Evolutionary conservation across 1,140 invertebrate species (phyloP).

Genomic region (Zaprionus ghesquierei): DNA sequence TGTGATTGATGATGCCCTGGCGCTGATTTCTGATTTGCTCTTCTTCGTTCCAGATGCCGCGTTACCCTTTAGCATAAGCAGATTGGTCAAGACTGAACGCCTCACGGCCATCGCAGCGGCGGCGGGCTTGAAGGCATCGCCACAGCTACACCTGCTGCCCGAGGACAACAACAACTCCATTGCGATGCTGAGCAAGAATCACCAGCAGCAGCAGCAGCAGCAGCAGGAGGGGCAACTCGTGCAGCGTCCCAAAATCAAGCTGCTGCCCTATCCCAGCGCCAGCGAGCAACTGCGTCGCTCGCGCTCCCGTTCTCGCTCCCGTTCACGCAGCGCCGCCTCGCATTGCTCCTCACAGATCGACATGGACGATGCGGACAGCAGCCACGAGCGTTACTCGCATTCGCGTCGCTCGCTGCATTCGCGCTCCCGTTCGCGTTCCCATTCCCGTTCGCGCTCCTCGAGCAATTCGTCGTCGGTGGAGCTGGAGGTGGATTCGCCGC

Average conservation of each 20-base stretch:
- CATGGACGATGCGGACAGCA: constrained; percentile 71
- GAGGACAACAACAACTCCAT: constrained; percentile 81
- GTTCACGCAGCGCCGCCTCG: constrained; percentile 83
- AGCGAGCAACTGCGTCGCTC: constrained; percentile 67
- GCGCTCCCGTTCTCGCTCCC: constrained; percentile 82
- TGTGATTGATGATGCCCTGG: constrained; percentile 57
- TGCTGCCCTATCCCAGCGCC: constrained; percentile 54
- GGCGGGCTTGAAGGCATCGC: constrained; percentile 49
- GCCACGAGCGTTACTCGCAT: constrained; percentile 41
- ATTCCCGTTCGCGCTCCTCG: constrained; percentile 80
- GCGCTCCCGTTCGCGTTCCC: constrained; percentile 59
- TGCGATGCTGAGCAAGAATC: constrained; percentile 77
- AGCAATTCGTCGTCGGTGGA: constrained; percentile 87
- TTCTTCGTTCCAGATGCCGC: constrained; percentile 84
- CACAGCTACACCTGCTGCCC: constrained; percentile 53
- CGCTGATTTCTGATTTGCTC: constrained; percentile 47
- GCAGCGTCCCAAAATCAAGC: constrained; percentile 40
- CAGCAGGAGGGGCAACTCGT: constrained; percentile 37
- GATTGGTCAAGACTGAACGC: constrained; percentile 85
- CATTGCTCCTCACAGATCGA: constrained; percentile 83
- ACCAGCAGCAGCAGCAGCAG: constrained; percentile 54
- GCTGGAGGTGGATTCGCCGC: constrained; percentile 88
- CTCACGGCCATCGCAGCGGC: constrained; percentile 83
- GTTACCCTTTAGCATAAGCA: constrained; percentile 89
- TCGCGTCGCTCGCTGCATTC: constrained; percentile 68